A percentile compares a stretch with the other conserved stretches of the same genome.
Evolutionary conservation across 2,888 invertebrate species (phyloP).

Genomic region (Limnephilus auricula): DNA sequence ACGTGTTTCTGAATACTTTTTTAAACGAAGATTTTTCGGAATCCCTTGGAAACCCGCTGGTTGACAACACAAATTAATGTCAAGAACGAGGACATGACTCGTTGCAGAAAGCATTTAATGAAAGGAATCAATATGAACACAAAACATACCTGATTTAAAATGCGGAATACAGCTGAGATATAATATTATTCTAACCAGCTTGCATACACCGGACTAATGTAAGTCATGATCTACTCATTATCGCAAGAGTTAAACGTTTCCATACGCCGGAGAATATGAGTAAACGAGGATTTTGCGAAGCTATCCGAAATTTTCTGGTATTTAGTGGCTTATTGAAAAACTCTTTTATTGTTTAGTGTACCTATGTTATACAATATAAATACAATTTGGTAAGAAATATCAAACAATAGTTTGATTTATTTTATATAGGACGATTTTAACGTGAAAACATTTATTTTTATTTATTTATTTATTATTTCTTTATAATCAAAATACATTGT

Average conservation of each 20-base stretch:
- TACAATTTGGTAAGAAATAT: neutral
- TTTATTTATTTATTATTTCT: too few species aligned
- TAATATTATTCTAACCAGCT: constrained; percentile 5
- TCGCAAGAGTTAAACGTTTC: neutral
- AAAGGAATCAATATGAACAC: constrained; percentile 8
- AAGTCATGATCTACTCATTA: constrained; percentile 20
- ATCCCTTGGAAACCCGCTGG: neutral
- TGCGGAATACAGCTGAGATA: neutral
- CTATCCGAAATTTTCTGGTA: neutral
- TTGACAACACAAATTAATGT: neutral
- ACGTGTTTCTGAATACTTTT: neutral
- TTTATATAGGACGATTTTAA: too few species aligned
- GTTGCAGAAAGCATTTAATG: neutral
- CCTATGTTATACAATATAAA: neutral
- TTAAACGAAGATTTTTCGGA: neutral
- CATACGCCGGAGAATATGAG: neutral
- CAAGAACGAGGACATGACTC: neutral
- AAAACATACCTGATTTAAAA: neutral
- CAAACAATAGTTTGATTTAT: neutral
- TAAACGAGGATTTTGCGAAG: neutral
- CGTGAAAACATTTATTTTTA: too few species aligned
- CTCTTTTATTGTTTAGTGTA: too few species aligned
- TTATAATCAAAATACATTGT: too few species aligned
- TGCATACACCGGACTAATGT: neutral
- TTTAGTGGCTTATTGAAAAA: neutral